phyloP scores from a whole-genome alignment of 2,888 invertebrate species.

The Ethmia dodecea region DNA sequence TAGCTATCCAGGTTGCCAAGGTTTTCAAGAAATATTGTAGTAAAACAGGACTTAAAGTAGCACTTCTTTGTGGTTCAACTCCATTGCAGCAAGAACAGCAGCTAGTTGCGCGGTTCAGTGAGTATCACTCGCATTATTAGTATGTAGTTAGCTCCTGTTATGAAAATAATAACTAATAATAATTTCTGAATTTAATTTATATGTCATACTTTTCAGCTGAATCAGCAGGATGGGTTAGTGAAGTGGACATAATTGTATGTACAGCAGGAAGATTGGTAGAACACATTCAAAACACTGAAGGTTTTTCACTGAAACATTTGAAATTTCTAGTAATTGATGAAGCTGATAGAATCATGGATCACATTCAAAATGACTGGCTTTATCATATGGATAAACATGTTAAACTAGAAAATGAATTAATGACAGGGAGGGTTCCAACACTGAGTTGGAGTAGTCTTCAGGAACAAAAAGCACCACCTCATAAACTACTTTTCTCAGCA shows the following conservation, averaged over 20 bases:
- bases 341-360: conserved; percentile 96
- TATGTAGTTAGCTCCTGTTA: neutral
- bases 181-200: neutral
- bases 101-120: conserved; percentile 75
- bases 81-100: conserved; percentile 82
- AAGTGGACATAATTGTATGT: conserved; percentile 91
- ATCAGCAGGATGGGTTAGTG: conserved; percentile 75
- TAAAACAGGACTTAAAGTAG: conserved; percentile 83
- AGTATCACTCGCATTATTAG: conserved; percentile 14
- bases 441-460: conserved; percentile 69
- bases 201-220: conserved; percentile 51
- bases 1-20: conserved; percentile 92
- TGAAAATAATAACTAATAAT: neutral
- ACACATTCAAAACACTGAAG: conserved; percentile 90
- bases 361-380: conserved; percentile 94
- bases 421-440: conserved; percentile 63
- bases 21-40: conserved; percentile 86
- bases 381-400: conserved; percentile 86
- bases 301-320: conserved; percentile 83
- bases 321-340: conserved; percentile 95
- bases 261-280: conserved; percentile 96
- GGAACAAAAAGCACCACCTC: conserved; percentile 78
- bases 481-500: conserved; percentile 97
- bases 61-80: conserved; percentile 82
- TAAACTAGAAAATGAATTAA: conserved; percentile 69